Evolutionary conservation across 2,797 vertebrate genomes (phyloP), one percentile per base, ranked within the genome.

Genomic region (Antennarius maculatus): DNA sequence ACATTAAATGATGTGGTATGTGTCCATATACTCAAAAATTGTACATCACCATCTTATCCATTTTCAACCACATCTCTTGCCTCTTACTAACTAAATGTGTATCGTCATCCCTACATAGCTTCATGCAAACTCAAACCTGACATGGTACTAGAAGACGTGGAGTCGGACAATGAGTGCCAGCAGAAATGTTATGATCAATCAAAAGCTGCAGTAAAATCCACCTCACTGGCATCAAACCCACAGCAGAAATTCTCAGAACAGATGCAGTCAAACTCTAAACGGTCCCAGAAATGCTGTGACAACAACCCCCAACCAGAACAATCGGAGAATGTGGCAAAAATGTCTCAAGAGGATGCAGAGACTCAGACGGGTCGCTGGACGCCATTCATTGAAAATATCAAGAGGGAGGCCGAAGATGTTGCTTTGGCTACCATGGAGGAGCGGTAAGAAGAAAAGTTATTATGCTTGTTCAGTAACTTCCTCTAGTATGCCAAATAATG

Each of bases 301-400:
- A 2, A 34, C 14, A 16, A 1, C 1, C 11, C 15, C 0, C 52
- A 55, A n/a, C 18, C 61, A 5, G 41, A 66, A 3, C 11, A 14
- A 0, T 28, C 69, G 15, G 68, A 69, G 34, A 51, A 9, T 6
- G 14, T 5, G 4, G 31, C 66, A 1, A 78, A 76, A 49, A 62
- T 16, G 1, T 55, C 55, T 57, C 88, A 71, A 51, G 93, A 94
- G 67, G 92, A 94, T 1, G 93, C 92, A 0, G 93, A 93, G 80
- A 94, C 93, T 1, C 93, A 94, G 74, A 94, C 93, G 0, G 93
- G 88, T 51, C 90, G 91, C 59, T 94, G 93, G 93, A 94, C 92
- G 0, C 92, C 92, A 0, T 90, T 94, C 48, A 89, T 94, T 1
- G 88, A 93, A 70, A 90, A 64, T 81, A 92, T 94, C 69, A 92